These are phyloP conservation scores for Brevimyrus niger DNA, from an alignment of 2,113 vertebrate genomes.

Conservation along the genomic window DNA sequence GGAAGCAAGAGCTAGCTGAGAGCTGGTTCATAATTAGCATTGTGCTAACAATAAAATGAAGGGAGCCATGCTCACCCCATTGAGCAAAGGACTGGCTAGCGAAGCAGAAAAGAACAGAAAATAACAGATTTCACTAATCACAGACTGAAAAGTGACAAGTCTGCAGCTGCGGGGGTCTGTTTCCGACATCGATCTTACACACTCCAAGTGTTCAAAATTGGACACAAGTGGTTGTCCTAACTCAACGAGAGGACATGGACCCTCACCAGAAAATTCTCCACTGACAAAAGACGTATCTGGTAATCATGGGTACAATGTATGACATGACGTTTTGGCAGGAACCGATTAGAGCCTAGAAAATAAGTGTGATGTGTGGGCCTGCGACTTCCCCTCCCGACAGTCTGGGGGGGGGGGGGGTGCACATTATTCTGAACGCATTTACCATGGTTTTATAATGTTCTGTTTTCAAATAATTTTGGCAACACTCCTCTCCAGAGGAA, in stretches of 20 bases:
- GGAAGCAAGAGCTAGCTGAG: background rate
- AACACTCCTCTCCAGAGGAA: background rate
- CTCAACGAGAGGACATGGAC: background rate
- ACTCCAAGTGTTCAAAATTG: background rate
- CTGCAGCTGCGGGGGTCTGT: background rate
- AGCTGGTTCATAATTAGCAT: background rate
- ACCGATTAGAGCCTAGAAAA: conserved; percentile 29
- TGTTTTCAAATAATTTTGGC: background rate
- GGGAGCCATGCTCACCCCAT: background rate
- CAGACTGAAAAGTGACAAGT: background rate
- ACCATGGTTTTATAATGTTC: background rate
- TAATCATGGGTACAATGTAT: conserved; percentile 49
- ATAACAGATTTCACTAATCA: background rate
- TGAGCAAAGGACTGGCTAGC: background rate
- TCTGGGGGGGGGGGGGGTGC: background rate
- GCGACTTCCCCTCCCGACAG: background rate
- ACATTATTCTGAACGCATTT: background rate
- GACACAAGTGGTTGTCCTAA: background rate
- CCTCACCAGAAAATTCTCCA: background rate
- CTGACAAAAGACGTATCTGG: conserved; percentile 54
- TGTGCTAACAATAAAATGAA: background rate
- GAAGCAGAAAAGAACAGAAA: background rate
- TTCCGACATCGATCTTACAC: background rate
- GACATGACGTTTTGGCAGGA: conserved; percentile 19
- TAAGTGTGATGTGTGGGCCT: conserved; percentile 12